Evolutionary conservation across 1,140 invertebrate genomes (phyloP).

Genomic region (Holotrichia oblita): DNA sequence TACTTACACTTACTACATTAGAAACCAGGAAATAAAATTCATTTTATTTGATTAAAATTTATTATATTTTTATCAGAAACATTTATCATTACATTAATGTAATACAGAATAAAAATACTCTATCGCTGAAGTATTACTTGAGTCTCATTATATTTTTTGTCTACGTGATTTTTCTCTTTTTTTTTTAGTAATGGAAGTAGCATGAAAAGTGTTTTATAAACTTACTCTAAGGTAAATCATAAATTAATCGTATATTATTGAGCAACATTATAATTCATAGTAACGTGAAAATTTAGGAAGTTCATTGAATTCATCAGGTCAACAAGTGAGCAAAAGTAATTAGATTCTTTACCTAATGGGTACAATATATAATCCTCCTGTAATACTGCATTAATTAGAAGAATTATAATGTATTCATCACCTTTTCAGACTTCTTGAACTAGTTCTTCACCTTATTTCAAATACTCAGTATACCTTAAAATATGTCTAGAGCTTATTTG

Average conservation of each 20-base stretch:
- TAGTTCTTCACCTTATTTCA: neutral
- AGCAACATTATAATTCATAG: slow-evolving; percentile 1
- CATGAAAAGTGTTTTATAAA: neutral
- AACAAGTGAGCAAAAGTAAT: slow-evolving; percentile 12
- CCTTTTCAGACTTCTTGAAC: slow-evolving; percentile 6
- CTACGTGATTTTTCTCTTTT: neutral
- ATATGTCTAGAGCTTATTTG: slow-evolving; percentile 10
- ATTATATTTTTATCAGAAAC: slow-evolving; percentile 25
- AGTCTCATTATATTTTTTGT: slow-evolving; percentile 10
- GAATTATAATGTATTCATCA: neutral
- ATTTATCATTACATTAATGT: slow-evolving; percentile 36
- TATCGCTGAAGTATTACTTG: slow-evolving; percentile 6
- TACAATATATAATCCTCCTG: neutral
- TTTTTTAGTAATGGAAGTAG: neutral
- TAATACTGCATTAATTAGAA: neutral
- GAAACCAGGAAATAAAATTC: neutral
- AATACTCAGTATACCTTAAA: neutral
- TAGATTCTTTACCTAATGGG: neutral
- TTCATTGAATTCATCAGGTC: neutral
- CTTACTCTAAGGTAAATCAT: neutral
- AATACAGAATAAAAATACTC: slow-evolving; percentile 38
- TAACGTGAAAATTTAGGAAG: neutral
- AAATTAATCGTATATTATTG: neutral
- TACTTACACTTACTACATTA: too few species aligned
- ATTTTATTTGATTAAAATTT: slow-evolving; percentile 33